Evolutionary conservation across 2,113 vertebrate genomes (phyloP), one percentile per base, ranked within the genome.

Genomic region (Garra rufa): DNA sequence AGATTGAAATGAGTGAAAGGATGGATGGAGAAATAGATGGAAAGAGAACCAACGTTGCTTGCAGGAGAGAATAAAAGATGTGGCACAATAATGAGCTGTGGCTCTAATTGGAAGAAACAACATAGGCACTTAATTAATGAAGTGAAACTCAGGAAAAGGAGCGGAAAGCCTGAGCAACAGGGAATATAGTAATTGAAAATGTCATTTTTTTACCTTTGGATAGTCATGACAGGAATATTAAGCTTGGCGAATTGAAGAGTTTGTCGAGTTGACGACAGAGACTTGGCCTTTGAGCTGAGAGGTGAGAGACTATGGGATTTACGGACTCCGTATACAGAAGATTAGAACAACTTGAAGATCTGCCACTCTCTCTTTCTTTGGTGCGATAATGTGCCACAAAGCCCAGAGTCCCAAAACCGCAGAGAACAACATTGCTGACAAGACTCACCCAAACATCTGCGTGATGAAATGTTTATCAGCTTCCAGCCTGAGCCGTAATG

Each of bases 41-140:
- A 14, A 70, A 80, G 52, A 86, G 67, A 88, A 65, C 34, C 34
- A 80, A 41, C 55, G 9, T 67, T 85, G 87, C 87, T 83, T 46
- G 63, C 81, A 83, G 85, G 89, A 90, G 90, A 88, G 81, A 55
- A 85, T 87, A 55, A 86, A 85, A 85, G 81, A 71, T 85, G 84
- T 82, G 89, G 88, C 90, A 41, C 87, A 86, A 89, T 93, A 94
- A 93, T 92, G 89, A 93, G 91, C 89, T 83, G 87, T 87, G 88
- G 88, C 88, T 59, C 89, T 94, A 93, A 94, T 94, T 93, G 89
- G 92, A 89, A 89, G 90, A 85, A 90, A 89, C 86, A 89, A 88
- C 41, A 87, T 15, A 86, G 88, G 85, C 85, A 83, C 88, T 85
- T 81, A 82, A 89, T 92, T 93, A 94, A 93, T 92, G 89, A 88